These are phyloP conservation scores for Coelinius sp. DNA, from an alignment of 2,888 invertebrate species.

Conservation along the genomic window DNA sequence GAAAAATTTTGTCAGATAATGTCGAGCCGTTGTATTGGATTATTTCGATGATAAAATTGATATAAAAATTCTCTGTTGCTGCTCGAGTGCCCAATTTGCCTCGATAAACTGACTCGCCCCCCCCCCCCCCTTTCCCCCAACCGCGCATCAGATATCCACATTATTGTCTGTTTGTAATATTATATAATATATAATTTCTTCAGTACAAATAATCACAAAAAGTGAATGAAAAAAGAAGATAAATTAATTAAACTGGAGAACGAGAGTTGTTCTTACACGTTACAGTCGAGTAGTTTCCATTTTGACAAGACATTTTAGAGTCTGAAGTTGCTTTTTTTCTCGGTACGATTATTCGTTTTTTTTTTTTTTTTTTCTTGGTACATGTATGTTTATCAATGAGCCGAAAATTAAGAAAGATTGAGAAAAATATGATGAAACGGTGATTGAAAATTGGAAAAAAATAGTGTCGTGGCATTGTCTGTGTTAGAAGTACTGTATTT, in stretches of 20 bases:
- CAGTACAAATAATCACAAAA: constrained; percentile 44
- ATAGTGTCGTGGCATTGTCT: constrained; percentile 2
- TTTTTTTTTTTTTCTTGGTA: no score
- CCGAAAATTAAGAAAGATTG: constrained; percentile 8
- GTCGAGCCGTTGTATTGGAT: constrained; percentile 7
- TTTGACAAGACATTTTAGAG: background rate
- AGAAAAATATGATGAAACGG: constrained; percentile 15
- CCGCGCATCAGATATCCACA: background rate
- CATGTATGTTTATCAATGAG: constrained; percentile 48
- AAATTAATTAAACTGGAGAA: constrained; percentile 9
- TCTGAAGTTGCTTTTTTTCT: constrained; percentile 34
- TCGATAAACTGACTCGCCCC: background rate
- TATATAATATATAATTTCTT: constrained; percentile 45
- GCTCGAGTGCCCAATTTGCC: background rate
- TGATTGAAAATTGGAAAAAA: background rate
- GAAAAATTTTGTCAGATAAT: constrained; percentile 12
- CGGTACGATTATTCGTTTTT: constrained; percentile 39
- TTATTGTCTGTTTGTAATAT: constrained; percentile 40
- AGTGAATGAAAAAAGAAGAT: background rate
- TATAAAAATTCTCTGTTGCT: constrained; percentile 5
- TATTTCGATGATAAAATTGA: constrained; percentile 15
- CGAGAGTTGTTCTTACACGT: background rate
- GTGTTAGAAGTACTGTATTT: constrained; percentile 8
- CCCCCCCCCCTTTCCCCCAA: background rate
- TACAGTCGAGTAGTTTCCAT: background rate